Base-by-base conservation (phyloP, 2,797 vertebrate genomes). In the Scyliorhinus canicula region DNA sequence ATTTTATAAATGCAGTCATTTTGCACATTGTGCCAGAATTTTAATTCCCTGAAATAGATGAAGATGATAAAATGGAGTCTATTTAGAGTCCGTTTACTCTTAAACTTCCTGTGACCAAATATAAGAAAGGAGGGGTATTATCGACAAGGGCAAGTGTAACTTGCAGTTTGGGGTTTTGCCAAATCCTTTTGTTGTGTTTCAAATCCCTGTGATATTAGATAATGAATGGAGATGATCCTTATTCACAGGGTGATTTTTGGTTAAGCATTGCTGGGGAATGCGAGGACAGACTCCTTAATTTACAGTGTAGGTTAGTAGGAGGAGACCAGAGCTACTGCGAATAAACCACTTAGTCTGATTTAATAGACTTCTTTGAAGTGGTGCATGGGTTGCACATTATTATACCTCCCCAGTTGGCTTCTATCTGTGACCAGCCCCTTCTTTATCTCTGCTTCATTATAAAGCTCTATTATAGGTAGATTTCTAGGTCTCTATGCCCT, bases 251-350 rank as follows among this genome's bases (percentile, higher is more conserved):
- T 57, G 52, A 88, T 57, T 88, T 88, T 88, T 88, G 11, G 31
- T 31, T 88, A 52, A 86, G 57, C 28, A 91, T 35, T 91, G 88
- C 55, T 91, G 88, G 57, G 57, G 60, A 65, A 91, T 63, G 24
- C 88, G 85, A 88, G 52, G 52, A 35, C 55, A 88, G 85, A 44
- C 57, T 65, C 21, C 21, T 65, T 65, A 44, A 65, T 91, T 91
- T 44, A 91, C 16, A 90, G 6, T 91, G 57, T 44, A 65, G n/a
- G 88, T 91, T 26, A 91, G 88, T 91, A n/a, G n/a, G 88, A 91
- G n/a, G 88, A 91, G 60, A 44, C 40, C 6, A 9, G 88, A 63
- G 55, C 35, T 63, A 40, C 35, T 91, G n/a, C 60, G 19, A 91
- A 91, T n/a, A 63, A 91, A 63, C 16, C 57, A 40, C n/a, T 90